Conservation (phyloP, 2,797 vertebrate species). For the Coccyzus lansbergi region DNA sequence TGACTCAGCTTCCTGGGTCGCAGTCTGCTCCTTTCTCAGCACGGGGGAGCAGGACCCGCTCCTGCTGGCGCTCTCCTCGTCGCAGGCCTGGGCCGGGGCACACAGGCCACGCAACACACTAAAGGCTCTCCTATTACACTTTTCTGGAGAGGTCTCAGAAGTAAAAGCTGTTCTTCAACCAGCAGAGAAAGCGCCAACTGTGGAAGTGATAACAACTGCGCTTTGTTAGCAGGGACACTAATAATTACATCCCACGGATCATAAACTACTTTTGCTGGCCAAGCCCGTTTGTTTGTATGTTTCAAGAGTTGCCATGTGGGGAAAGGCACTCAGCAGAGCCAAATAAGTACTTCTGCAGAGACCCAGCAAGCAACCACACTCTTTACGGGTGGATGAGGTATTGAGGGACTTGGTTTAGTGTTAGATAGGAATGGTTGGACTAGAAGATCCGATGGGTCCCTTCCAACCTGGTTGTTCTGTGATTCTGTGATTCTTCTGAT, state of each 20-base stretch:
- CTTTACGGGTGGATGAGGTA: no score
- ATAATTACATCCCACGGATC: neutral
- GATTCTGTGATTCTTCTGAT: no score
- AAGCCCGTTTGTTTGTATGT: neutral
- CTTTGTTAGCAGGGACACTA: neutral
- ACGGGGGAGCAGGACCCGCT: slow-evolving; percentile 20
- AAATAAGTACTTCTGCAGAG: neutral
- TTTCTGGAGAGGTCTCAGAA: neutral
- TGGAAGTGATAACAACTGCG: neutral
- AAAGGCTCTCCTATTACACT: neutral
- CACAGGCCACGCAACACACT: neutral
- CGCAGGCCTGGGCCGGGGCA: neutral
- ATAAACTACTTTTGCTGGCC: neutral
- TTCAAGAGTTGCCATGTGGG: neutral
- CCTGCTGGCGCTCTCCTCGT: neutral
- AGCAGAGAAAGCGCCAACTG: slow-evolving; percentile 22
- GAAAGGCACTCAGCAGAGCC: neutral
- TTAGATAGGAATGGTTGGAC: no score
- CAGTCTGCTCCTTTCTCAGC: slow-evolving; percentile 32
- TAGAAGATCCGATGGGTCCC: no score
- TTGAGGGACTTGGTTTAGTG: no score
- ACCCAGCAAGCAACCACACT: neutral
- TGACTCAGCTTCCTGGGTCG: slow-evolving; percentile 68
- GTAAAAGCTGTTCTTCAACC: neutral
- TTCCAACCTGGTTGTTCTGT: no score